These are phyloP conservation scores for Pogonomyrmex californicus DNA, from an alignment of 1,140 invertebrate species.

Conservation along the genomic window DNA sequence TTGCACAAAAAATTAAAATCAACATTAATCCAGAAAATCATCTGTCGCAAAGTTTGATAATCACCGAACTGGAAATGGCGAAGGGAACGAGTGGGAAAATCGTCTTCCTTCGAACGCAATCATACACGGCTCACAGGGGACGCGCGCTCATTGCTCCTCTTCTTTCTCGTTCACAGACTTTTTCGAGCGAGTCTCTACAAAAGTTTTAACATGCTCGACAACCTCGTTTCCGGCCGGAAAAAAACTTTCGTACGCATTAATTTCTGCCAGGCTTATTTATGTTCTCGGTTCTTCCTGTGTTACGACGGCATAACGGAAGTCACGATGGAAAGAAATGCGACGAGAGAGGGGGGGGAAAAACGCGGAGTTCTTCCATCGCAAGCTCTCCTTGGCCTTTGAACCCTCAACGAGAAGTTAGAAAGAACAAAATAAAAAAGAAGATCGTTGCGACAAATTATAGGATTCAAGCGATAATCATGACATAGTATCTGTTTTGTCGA, in stretches of 20 bases:
- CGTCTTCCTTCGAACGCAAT: not conserved
- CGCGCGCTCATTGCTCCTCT: not conserved
- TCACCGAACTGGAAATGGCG: slow-evolving; percentile 13
- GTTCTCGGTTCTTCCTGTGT: slow-evolving; percentile 30
- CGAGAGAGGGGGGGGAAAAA: slow-evolving; percentile 4
- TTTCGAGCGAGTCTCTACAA: slow-evolving; percentile 11
- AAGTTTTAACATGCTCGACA: slow-evolving; percentile 55
- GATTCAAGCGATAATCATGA: slow-evolving; percentile 66
- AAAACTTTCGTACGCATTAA: slow-evolving; percentile 58
- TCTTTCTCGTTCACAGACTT: slow-evolving; percentile 7
- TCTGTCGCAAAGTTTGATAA: slow-evolving; percentile 10
- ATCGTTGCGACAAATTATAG: slow-evolving; percentile 72
- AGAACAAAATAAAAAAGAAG: not conserved
- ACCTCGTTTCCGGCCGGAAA: slow-evolving; percentile 51
- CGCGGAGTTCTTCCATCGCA: not conserved
- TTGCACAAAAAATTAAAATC: not conserved
- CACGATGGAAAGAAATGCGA: slow-evolving; percentile 35
- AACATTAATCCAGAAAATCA: not conserved
- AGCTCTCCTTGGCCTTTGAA: not conserved
- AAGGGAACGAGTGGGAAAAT: not conserved
- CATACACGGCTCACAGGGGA: slow-evolving; percentile 11
- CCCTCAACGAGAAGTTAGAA: not conserved
- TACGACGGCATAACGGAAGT: slow-evolving; percentile 16
- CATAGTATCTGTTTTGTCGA: slow-evolving; percentile 80
- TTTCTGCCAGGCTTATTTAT: slow-evolving; percentile 53